These are phyloP conservation scores for Emydura subglobosa DNA, from an alignment of 2,113 vertebrate species.

Conservation along the genomic window DNA sequence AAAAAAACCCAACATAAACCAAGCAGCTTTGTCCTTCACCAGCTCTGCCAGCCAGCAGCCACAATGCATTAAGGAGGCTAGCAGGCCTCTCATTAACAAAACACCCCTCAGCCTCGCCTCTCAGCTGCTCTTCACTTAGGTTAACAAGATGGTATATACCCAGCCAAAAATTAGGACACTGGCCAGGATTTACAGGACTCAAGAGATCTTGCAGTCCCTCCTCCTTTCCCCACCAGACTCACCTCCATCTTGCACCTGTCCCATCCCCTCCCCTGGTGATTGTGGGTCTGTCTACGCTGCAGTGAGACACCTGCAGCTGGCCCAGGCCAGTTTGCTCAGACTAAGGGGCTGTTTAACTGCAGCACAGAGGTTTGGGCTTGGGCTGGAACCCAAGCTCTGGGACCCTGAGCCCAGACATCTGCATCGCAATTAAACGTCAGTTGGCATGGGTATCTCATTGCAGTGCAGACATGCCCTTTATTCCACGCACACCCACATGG, in stretches of 20 bases:
- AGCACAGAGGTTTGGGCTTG: too few species aligned
- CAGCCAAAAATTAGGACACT: neutral
- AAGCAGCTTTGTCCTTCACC: neutral
- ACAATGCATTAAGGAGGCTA: neutral
- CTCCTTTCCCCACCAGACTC: neutral
- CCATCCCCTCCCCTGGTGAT: neutral
- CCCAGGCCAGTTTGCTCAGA: too few species aligned
- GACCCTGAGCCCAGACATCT: too few species aligned
- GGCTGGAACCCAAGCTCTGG: too few species aligned
- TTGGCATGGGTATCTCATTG: too few species aligned
- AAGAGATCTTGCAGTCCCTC: neutral
- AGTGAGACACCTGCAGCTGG: too few species aligned
- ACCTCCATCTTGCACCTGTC: neutral
- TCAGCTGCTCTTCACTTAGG: neutral
- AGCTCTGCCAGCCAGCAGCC: neutral
- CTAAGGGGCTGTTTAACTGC: too few species aligned
- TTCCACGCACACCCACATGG: neutral
- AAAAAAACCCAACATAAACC: neutral
- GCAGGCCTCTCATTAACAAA: neutral
- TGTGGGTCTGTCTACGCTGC: too few species aligned
- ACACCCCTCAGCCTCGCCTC: neutral
- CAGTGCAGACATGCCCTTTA: neutral
- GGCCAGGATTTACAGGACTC: neutral
- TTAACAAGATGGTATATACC: neutral
- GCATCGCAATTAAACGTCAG: too few species aligned